Evolutionary conservation across 2,113 vertebrate species (phyloP).

Genomic region (Phocoena sinus): DNA sequence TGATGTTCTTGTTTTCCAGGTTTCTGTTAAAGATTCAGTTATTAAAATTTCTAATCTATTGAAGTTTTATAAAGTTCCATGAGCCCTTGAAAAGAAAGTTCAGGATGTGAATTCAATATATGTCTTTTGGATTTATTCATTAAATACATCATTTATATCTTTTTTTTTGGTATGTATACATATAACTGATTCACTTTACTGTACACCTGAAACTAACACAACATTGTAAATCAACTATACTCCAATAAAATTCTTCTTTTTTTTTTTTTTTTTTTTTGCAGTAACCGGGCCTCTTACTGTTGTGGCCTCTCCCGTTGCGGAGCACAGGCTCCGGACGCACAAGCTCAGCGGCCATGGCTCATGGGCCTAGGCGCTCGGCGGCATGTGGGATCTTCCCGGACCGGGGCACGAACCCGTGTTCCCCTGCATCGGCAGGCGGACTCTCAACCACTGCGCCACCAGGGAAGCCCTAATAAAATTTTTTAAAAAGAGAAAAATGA

Average conservation of each 20-base stretch:
- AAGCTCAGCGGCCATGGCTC: no score
- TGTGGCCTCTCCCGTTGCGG: no score
- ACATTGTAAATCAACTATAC: neutral
- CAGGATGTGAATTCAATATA: neutral
- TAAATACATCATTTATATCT: neutral
- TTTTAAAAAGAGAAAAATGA: neutral
- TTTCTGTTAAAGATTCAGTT: neutral
- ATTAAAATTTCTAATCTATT: neutral
- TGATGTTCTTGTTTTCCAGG: neutral
- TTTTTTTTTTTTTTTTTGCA: no score
- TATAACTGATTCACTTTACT: neutral
- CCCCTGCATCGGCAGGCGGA: no score
- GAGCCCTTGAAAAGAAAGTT: neutral
- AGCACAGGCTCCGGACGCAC: no score
- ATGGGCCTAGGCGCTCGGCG: no score
- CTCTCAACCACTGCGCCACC: no score
- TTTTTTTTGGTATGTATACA: neutral
- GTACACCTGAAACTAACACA: neutral
- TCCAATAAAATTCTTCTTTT: neutral
- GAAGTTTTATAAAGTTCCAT: neutral
- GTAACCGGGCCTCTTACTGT: no score
- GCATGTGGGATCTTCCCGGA: no score
- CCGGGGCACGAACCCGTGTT: no score
- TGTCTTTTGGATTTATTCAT: neutral
- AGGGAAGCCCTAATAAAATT: no score